phyloP scores from a whole-genome alignment of 1,140 invertebrate genomes.

The Meloidogyne exigua region DNA sequence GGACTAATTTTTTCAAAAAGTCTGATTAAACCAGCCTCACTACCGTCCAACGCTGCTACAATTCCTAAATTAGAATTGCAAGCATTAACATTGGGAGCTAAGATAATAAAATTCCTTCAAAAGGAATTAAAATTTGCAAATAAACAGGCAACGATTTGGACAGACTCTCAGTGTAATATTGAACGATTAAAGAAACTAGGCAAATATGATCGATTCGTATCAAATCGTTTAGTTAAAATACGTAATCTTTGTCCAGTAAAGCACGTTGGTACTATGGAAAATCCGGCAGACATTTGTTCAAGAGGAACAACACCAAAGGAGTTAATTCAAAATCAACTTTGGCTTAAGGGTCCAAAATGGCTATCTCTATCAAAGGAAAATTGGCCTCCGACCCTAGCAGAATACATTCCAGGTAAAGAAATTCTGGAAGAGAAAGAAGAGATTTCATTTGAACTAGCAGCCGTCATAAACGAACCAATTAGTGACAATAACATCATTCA shows the following conservation, averaged over 20 bases:
- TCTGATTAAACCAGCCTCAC: background rate
- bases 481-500: background rate
- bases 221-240: background rate
- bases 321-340: background rate
- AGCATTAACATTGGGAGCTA: too few species aligned
- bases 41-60: background rate
- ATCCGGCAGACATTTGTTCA: background rate
- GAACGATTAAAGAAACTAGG: background rate
- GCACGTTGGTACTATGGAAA: background rate
- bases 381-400: background rate
- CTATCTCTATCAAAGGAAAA: background rate
- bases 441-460: background rate
- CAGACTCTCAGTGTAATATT: too few species aligned
- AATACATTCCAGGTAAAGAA: background rate
- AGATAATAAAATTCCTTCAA: too few species aligned
- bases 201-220: background rate
- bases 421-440: background rate
- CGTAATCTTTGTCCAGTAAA: background rate
- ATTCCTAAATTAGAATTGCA: background rate
- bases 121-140: too few species aligned
- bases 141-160: too few species aligned
- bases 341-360: background rate
- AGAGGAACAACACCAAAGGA: background rate
- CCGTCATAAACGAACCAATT: too few species aligned
- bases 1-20: slow-evolving; percentile 8